phyloP scores from a whole-genome alignment of 2,797 vertebrate species.

The Lateolabrax maculatus region DNA sequence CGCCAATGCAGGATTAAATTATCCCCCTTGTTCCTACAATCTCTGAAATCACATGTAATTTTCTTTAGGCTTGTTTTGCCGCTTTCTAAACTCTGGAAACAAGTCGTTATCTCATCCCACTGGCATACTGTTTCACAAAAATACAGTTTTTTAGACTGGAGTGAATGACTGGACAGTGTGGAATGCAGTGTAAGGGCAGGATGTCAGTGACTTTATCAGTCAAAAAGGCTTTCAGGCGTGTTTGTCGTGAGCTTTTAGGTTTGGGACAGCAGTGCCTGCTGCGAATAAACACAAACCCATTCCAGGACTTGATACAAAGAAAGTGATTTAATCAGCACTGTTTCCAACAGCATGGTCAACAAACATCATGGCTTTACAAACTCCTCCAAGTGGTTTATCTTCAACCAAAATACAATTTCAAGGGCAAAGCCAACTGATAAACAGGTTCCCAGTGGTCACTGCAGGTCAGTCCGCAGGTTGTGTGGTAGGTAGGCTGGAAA shows the following conservation, averaged over 20 bases:
- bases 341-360: constrained; percentile 72
- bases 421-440: constrained; percentile 60
- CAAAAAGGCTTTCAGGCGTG: constrained; percentile 24
- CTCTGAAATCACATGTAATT: constrained; percentile 8
- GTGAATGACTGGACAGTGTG: constrained; percentile 28
- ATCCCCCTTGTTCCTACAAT: background rate
- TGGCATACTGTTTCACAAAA: background rate
- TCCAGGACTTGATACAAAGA: constrained; percentile 64
- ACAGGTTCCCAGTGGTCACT: constrained; percentile 45
- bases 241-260: constrained; percentile 34
- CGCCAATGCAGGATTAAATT: background rate
- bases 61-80: constrained; percentile 24
- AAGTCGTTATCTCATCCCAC: constrained; percentile 24
- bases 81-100: constrained; percentile 22
- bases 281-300: constrained; percentile 62
- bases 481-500: constrained; percentile 24
- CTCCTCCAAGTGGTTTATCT: constrained; percentile 70
- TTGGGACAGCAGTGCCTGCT: constrained; percentile 1
- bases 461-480: constrained; percentile 50
- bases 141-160: constrained; percentile 2
- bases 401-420: constrained; percentile 58
- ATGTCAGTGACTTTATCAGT: constrained; percentile 43
- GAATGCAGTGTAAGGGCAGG: constrained; percentile 46
- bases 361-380: constrained; percentile 75
- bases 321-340: constrained; percentile 78